Evolutionary conservation across 2,797 vertebrate species (phyloP).

Genomic region (Pyrocephalus nanus): DNA sequence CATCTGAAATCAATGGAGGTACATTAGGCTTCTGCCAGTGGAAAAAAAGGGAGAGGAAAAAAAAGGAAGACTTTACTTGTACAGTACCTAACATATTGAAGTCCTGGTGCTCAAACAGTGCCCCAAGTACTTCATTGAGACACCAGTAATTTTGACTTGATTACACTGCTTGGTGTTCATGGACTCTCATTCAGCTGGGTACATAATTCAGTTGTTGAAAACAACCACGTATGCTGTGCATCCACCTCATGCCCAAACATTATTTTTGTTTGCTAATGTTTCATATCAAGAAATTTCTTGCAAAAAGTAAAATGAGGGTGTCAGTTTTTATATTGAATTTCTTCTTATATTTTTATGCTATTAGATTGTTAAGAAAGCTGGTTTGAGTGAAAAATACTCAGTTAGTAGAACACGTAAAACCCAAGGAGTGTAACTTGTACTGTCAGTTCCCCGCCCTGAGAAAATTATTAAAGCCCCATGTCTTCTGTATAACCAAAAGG

Average conservation of each 20-base stretch:
- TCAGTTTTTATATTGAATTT: neutral
- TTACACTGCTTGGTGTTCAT: neutral
- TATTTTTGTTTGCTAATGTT: neutral
- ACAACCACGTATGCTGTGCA: neutral
- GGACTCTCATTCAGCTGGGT: neutral
- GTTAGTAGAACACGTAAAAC: conserved; percentile 51
- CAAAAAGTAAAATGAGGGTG: neutral
- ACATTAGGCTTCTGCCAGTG: conserved; percentile 16
- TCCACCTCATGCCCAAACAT: neutral
- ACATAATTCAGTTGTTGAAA: neutral
- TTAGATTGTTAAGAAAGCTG: conserved; percentile 20
- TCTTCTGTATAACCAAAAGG: conserved; percentile 53
- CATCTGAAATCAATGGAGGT: conserved; percentile 63
- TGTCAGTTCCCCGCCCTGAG: conserved; percentile 22
- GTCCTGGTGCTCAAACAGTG: neutral
- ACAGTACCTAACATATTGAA: neutral
- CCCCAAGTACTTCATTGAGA: neutral
- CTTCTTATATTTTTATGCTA: neutral
- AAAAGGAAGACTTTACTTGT: neutral
- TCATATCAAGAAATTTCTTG: neutral
- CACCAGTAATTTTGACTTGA: neutral
- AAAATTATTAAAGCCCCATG: conserved; percentile 56
- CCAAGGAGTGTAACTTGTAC: conserved; percentile 46
- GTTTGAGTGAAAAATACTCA: conserved; percentile 55
- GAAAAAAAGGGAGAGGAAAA: neutral